Evolutionary conservation across 2,113 vertebrate genomes (phyloP), one percentile per base, ranked within the genome.

Genomic region (Pungitius pungitius): DNA sequence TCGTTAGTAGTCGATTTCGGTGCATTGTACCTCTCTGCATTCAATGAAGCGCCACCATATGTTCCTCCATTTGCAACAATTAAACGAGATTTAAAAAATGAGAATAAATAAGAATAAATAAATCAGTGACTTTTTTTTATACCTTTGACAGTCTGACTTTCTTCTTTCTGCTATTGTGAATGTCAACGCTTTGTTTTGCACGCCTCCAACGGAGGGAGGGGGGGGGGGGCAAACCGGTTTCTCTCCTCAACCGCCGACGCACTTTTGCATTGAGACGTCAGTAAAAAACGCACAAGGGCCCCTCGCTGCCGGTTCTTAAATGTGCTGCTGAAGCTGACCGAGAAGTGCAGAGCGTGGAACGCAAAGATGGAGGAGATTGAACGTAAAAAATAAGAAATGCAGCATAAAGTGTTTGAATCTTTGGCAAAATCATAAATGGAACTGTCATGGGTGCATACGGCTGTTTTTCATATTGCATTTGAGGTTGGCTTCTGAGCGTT

Each of bases 81-180:
- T 20, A 86, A 75, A 78, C 22, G 15, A 69, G 47, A 35, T 17
- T 26, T 24, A 52, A 49, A n/a, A 49, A 11, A 11, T 86, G 82
- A 80, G 80, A 89, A 92, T 88, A 90, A 90, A 92, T 86, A 88
- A 88, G 85, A 90, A 91, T 87, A 88, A 91, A 90, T 91, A 90
- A 90, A 83, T 62, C 14, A 33, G 18, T 58, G 70, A 56, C 37
- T 61, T 22, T 73, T 42, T 13, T 60, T 74, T 5, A 83, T 75
- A 66, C 71, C 77, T 85, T 81, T 80, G 78, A 78, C 60, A 71
- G 79, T 61, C 77, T 66, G 73, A 77, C 77, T 71, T n/a, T n/a
- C n/a, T n/a, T n/a, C n/a, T n/a, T n/a, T n/a, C n/a, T n/a, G n/a
- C n/a, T n/a, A n/a, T n/a, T n/a, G n/a, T n/a, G n/a, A n/a, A n/a